phyloP scores from a whole-genome alignment of 1,140 invertebrate species.

The Aphis gossypii region DNA sequence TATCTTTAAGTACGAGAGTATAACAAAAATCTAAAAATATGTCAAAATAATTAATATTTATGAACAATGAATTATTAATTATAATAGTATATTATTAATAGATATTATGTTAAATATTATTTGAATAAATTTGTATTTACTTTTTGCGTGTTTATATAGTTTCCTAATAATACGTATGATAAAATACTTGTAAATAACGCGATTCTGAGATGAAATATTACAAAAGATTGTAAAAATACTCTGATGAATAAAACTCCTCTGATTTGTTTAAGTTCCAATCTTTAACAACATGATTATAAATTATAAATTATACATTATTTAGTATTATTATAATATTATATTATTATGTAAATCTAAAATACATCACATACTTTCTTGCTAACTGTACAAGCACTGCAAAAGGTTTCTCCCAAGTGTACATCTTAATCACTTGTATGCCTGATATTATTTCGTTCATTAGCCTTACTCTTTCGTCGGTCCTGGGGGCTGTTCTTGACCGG shows the following conservation, averaged over 20 bases:
- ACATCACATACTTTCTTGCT: constrained; percentile 69
- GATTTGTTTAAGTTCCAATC: constrained; percentile 71
- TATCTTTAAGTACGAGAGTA: constrained; percentile 77
- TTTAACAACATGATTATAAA: constrained; percentile 59
- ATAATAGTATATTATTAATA: no score
- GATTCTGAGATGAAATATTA: constrained; percentile 77
- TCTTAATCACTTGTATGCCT: constrained; percentile 90
- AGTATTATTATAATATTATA: neutral
- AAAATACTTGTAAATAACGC: constrained; percentile 81
- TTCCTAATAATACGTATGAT: constrained; percentile 75
- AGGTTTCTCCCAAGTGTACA: constrained; percentile 87
- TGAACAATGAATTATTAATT: no score
- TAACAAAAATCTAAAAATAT: constrained; percentile 70
- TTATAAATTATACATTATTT: neutral
- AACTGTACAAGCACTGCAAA: constrained; percentile 73
- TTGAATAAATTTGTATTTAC: constrained; percentile 64
- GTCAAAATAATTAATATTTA: neutral
- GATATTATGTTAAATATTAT: neutral
- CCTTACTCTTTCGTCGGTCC: constrained; percentile 83
- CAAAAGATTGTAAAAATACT: constrained; percentile 76
- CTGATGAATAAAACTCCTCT: constrained; percentile 74
- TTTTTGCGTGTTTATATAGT: constrained; percentile 76
- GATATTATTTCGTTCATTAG: constrained; percentile 90
- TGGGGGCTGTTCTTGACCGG: constrained; percentile 72
- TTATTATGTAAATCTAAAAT: constrained; percentile 78